Evolutionary conservation across 2,888 invertebrate species (phyloP).

Genomic region (Thecocarcelia acutangulata): DNA sequence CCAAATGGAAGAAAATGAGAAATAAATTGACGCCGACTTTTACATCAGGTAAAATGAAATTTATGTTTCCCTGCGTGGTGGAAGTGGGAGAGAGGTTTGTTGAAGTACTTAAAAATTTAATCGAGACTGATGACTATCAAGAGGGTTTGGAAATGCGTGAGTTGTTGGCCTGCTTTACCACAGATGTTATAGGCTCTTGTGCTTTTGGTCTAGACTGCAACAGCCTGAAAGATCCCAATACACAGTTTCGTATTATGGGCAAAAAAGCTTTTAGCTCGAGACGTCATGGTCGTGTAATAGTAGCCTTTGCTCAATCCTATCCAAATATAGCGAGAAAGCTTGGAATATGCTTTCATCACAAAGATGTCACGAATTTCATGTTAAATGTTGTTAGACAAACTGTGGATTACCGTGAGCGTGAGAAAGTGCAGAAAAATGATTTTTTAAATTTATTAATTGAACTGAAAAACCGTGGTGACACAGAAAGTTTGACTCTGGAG

Average conservation of each 20-base stretch:
- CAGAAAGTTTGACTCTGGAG: constrained; percentile 80
- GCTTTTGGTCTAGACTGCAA: constrained; percentile 82
- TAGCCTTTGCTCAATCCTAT: constrained; percentile 72
- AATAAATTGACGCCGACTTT: constrained; percentile 82
- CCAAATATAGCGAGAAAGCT: constrained; percentile 72
- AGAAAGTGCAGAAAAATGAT: constrained; percentile 81
- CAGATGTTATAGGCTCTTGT: constrained; percentile 82
- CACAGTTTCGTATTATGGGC: constrained; percentile 78
- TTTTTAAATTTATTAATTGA: constrained; percentile 83
- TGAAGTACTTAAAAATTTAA: constrained; percentile 71
- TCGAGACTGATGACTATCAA: constrained; percentile 20
- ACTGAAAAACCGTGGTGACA: constrained; percentile 75
- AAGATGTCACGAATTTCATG: constrained; percentile 75
- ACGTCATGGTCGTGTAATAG: constrained; percentile 71
- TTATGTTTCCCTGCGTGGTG: constrained; percentile 81
- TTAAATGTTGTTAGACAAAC: constrained; percentile 78
- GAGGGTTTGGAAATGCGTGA: constrained; percentile 80
- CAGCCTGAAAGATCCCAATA: constrained; percentile 79
- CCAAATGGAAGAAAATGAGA: constrained; percentile 82
- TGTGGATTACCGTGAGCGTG: constrained; percentile 78
- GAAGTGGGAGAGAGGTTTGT: constrained; percentile 76
- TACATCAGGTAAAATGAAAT: constrained; percentile 82
- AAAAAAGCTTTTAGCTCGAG: constrained; percentile 71
- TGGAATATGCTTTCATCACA: constrained; percentile 71
- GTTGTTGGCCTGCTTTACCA: constrained; percentile 81